A percentile compares a stretch with the other conserved stretches of the same genome.
These are phyloP conservation scores for Vannuccia rotundouncinata DNA, from an alignment of 2,888 invertebrate species.

Conservation along the genomic window DNA sequence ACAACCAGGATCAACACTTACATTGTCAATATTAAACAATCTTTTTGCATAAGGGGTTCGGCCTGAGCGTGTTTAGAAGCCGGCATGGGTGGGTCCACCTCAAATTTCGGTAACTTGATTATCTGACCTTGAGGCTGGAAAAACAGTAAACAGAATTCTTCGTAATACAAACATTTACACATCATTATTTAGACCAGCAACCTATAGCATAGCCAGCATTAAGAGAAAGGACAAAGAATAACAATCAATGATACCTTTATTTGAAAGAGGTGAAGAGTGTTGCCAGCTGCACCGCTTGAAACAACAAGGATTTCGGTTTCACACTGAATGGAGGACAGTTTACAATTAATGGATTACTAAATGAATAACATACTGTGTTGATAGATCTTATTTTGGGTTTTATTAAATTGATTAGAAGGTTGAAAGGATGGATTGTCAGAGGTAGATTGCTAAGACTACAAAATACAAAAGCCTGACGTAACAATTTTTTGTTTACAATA, in stretches of 20 bases:
- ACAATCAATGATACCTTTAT: not conserved
- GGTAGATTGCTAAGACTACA: too few relatives aligned
- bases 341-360: too few relatives aligned
- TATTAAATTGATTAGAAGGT: too few relatives aligned
- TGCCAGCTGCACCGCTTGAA: not conserved
- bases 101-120: slow-evolving; percentile 6
- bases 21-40: slow-evolving; percentile 3
- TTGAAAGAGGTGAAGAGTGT: slow-evolving; percentile 4
- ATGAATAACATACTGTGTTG: too few relatives aligned
- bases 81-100: slow-evolving; percentile 1
- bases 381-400: too few relatives aligned
- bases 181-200: too few relatives aligned
- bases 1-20: not conserved
- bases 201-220: too few relatives aligned
- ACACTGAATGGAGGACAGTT: not conserved
- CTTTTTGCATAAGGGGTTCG: slow-evolving; percentile 6
- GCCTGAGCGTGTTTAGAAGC: not conserved
- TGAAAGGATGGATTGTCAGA: too few relatives aligned
- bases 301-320: slow-evolving; percentile 9
- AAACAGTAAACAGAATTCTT: not conserved
- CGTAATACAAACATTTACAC: too few relatives aligned
- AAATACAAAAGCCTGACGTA: too few relatives aligned
- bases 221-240: not conserved
- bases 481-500: too few relatives aligned
- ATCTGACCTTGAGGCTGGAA: not conserved